These are phyloP conservation scores for Pungitius pungitius DNA, from an alignment of 2,113 vertebrate species.

Conservation along the genomic window DNA sequence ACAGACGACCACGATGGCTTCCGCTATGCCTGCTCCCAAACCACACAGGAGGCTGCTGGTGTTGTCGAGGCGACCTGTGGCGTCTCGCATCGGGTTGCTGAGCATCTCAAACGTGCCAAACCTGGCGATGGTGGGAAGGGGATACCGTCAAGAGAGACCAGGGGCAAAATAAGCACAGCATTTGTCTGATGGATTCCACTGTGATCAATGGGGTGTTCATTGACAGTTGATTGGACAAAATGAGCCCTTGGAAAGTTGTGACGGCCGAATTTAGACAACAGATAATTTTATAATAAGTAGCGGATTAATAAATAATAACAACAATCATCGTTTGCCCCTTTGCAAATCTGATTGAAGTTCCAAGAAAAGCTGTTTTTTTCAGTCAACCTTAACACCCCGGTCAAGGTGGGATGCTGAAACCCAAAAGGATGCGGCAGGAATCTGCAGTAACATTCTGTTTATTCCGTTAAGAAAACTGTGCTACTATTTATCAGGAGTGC, in stretches of 20 bases:
- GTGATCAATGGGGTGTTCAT: not conserved
- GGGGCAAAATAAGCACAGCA: not conserved
- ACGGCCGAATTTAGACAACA: not conserved
- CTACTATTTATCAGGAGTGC: not conserved
- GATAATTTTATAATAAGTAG: not conserved
- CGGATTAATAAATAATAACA: not conserved
- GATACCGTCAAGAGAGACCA: not conserved
- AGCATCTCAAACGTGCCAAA: conserved; percentile 85
- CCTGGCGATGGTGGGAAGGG: conserved; percentile 47
- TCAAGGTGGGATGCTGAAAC: not conserved
- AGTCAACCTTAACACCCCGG: not conserved
- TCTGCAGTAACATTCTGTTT: not conserved
- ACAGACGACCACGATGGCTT: conserved; percentile 83
- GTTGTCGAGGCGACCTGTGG: conserved; percentile 81
- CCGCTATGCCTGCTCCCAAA: conserved; percentile 79
- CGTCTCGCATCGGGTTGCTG: conserved; percentile 80
- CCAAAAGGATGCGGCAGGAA: not conserved
- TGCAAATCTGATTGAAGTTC: not conserved
- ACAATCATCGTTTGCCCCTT: not conserved
- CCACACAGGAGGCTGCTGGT: conserved; percentile 81
- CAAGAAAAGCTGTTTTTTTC: conserved; percentile 14
- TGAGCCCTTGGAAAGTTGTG: not conserved
- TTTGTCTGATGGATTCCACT: not conserved
- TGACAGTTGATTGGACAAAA: not conserved
- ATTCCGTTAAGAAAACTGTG: not conserved